Evolutionary conservation across 1,140 invertebrate genomes (phyloP), one percentile per base, ranked within the genome.

Genomic region (Ganaspis sp.): DNA sequence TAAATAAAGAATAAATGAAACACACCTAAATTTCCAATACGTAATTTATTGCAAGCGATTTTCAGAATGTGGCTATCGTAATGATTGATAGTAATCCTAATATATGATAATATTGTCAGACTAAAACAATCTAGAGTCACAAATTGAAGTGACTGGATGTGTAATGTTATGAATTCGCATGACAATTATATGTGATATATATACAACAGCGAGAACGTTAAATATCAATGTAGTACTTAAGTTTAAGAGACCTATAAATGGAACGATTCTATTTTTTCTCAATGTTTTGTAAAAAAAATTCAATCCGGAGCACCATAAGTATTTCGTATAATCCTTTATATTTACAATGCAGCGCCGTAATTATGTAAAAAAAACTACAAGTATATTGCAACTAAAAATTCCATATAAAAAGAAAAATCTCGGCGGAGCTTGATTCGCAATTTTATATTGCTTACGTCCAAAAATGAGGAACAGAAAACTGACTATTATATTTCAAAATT

Each of bases 401-500:
- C 40, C 72, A 71, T 74, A 70, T 73, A 73, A 76, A 77, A 74
- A 23, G 49, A 64, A 64, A 75, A 34, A 34, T 29, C 34, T 15
- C 73, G 58, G 34, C 58, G 37, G 26, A 70, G 70, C 34, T 23
- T 81, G 81, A 75, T 83, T 83, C 82, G 83, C 78, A 78, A 84
- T 84, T 84, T 81, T 79, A 81, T 81, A 83, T 85, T 74, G 78
- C 84, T 77, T 84, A 87, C 81, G 81, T 86, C 83, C 81, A 88
- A 83, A 89, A 88, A 87, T 87, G 85, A 90, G 89, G 89, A 90
- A 90, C 89, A 90, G 87, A 90, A 64, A 87, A 90, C 87, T 90
- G 89, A 90, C 89, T 90, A 90, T 90, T 87, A 87, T 85, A 84
- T 86, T 80, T 85, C 81, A 86, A 90, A 90, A 90, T 90, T 84